Percentiles rank a stretch among this genome's conserved stretches.
Evolutionary conservation across 2,888 invertebrate genomes (phyloP).

Genomic region (Ecdyonurus torrentis): DNA sequence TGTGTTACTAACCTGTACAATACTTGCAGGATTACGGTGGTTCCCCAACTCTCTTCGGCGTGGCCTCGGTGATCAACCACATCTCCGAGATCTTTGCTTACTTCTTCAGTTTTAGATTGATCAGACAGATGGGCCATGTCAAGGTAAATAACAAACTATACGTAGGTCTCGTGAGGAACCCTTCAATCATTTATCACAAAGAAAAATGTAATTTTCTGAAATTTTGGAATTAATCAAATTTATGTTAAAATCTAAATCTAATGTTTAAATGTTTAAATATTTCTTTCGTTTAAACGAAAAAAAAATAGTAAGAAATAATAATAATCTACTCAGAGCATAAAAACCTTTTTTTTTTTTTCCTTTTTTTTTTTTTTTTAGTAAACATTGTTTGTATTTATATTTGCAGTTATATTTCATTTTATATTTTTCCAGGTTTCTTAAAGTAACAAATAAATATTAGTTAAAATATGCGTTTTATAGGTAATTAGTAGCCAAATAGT

Average conservation of each 20-base stretch:
- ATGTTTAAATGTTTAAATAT: neutral
- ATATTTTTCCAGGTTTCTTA: too few relatives aligned
- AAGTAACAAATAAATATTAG: too few relatives aligned
- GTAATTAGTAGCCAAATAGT: too few relatives aligned
- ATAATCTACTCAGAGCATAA: too few relatives aligned
- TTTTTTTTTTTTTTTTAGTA: too few relatives aligned
- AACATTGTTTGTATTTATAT: too few relatives aligned
- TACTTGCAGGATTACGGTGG: constrained; percentile 80
- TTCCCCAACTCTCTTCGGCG: constrained; percentile 91
- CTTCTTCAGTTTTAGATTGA: constrained; percentile 92
- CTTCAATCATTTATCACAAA: neutral
- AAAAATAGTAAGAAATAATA: too few relatives aligned
- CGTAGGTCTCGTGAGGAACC: neutral
- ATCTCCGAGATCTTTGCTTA: constrained; percentile 97
- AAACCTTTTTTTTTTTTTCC: too few relatives aligned
- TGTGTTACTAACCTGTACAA: too few relatives aligned
- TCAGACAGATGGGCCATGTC: constrained; percentile 86
- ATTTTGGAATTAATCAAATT: neutral
- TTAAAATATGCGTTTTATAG: too few relatives aligned
- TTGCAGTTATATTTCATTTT: too few relatives aligned
- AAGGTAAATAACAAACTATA: constrained; percentile 54
- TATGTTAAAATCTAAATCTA: constrained; percentile 6
- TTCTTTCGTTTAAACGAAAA: too few relatives aligned
- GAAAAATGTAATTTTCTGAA: neutral
- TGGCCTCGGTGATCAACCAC: constrained; percentile 97